These are phyloP conservation scores for Triplophysa tibetana DNA, from an alignment of 2,113 vertebrate genomes.

Conservation along the genomic window DNA sequence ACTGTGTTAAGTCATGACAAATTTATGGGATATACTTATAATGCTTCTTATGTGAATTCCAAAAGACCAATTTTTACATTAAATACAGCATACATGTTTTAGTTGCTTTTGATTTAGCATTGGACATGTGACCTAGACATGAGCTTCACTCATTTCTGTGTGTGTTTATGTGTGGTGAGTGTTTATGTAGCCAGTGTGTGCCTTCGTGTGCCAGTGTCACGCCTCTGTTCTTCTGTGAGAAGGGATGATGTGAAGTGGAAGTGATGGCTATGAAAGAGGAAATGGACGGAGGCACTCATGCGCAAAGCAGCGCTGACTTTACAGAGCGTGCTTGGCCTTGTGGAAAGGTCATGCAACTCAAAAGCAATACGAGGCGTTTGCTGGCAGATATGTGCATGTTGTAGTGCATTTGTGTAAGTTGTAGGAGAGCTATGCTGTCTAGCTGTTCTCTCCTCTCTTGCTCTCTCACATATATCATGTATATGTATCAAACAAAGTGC, in stretches of 20 bases:
- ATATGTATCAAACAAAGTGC: background rate
- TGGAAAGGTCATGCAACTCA: constrained; percentile 75
- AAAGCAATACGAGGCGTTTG: constrained; percentile 59
- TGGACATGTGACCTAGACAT: too few species aligned
- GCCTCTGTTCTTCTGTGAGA: constrained; percentile 61
- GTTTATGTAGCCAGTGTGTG: background rate
- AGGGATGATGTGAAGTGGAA: constrained; percentile 72
- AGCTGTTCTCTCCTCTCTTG: constrained; percentile 35
- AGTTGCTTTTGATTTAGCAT: too few species aligned
- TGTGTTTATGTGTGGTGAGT: background rate
- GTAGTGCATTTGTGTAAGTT: constrained; percentile 61
- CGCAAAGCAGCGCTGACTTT: constrained; percentile 70
- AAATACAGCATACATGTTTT: too few species aligned
- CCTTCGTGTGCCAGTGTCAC: constrained; percentile 46
- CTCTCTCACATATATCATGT: constrained; percentile 20
- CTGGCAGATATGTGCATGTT: background rate
- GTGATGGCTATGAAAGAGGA: constrained; percentile 74
- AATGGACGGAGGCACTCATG: constrained; percentile 73
- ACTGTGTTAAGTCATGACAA: too few species aligned
- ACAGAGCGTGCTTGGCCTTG: constrained; percentile 68
- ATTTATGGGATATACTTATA: too few species aligned
- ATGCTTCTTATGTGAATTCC: too few species aligned
- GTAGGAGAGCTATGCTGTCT: constrained; percentile 37
- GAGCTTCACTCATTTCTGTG: background rate
- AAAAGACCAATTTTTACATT: too few species aligned